Percentiles rank a stretch among this genome's conserved stretches.
phyloP scores from a whole-genome alignment of 2,113 vertebrate species.

The Carassius auratus region DNA sequence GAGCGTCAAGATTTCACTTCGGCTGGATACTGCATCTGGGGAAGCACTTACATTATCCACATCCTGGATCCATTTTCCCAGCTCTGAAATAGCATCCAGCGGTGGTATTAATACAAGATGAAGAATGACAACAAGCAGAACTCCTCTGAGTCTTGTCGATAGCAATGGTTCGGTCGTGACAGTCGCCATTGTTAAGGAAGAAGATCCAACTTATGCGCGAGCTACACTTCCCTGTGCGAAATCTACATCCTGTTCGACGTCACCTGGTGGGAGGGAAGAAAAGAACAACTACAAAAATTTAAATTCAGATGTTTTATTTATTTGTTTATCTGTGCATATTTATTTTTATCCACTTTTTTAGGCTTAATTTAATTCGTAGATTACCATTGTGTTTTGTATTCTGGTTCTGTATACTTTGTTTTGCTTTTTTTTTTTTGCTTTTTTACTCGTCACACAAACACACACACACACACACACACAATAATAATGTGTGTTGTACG shows the following conservation, averaged over 20 bases:
- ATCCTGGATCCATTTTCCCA: conserved; percentile 70
- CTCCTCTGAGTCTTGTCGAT: neutral
- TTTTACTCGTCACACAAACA: too few species aligned
- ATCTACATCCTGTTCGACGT: conserved; percentile 45
- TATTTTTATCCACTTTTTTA: too few species aligned
- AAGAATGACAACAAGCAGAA: conserved; percentile 59
- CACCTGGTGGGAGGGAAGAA: neutral
- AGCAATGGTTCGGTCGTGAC: conserved; percentile 25
- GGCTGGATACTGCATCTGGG: too few species aligned
- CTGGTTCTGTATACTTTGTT: too few species aligned
- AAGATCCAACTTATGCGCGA: conserved; percentile 53
- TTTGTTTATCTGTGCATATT: too few species aligned
- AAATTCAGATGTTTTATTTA: too few species aligned
- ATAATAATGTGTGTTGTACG: too few species aligned
- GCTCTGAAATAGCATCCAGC: conserved; percentile 65
- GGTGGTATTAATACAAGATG: neutral
- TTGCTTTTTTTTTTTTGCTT: too few species aligned
- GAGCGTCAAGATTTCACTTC: neutral
- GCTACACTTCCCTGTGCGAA: conserved; percentile 48
- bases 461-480: too few species aligned
- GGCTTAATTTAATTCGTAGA: too few species aligned
- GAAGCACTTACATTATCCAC: conserved; percentile 69
- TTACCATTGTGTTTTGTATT: too few species aligned
- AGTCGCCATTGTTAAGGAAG: conserved; percentile 61
- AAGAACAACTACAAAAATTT: neutral